Conservation (phyloP, 2,797 vertebrate species). For the Melanotaenia boesemani region DNA sequence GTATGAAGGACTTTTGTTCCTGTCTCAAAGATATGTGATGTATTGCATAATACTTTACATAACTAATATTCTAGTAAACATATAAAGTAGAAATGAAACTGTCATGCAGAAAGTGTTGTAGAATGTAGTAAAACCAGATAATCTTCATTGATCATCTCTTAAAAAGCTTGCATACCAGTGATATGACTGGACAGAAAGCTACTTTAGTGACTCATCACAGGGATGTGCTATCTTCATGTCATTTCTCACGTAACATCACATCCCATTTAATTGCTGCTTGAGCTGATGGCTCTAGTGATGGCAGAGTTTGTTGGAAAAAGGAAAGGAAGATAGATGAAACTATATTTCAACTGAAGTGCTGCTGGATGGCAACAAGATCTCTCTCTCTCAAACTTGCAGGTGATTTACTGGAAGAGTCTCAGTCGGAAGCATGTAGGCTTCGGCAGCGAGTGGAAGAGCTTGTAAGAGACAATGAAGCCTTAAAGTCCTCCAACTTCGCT, state of each 20-base stretch:
- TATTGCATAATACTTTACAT: neutral
- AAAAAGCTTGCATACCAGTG: conserved; percentile 13
- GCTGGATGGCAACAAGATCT: conserved; percentile 28
- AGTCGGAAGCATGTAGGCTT: conserved; percentile 91
- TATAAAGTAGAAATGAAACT: neutral
- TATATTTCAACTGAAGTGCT: neutral
- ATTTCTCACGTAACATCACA: conserved; percentile 11
- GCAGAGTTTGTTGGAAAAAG: neutral
- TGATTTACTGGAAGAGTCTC: conserved; percentile 95
- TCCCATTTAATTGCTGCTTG: conserved; percentile 16
- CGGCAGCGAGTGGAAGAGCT: conserved; percentile 95
- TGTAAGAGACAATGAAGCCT: conserved; percentile 91
- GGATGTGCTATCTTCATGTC: conserved; percentile 1
- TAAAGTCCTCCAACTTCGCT: conserved; percentile 84
- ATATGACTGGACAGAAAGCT: conserved; percentile 9
- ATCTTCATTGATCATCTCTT: conserved; percentile 26
- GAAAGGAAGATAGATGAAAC: neutral
- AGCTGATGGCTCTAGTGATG: neutral
- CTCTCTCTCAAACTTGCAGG: conserved; percentile 79
- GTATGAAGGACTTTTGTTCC: neutral
- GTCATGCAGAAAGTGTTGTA: neutral
- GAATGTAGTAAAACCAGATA: conserved; percentile 61
- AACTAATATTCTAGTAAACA: conserved; percentile 2
- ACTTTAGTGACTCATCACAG: conserved; percentile 53
- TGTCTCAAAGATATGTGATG: neutral